Base-by-base conservation (phyloP, 2,797 vertebrate species). In the Sebastes jordani region DNA sequence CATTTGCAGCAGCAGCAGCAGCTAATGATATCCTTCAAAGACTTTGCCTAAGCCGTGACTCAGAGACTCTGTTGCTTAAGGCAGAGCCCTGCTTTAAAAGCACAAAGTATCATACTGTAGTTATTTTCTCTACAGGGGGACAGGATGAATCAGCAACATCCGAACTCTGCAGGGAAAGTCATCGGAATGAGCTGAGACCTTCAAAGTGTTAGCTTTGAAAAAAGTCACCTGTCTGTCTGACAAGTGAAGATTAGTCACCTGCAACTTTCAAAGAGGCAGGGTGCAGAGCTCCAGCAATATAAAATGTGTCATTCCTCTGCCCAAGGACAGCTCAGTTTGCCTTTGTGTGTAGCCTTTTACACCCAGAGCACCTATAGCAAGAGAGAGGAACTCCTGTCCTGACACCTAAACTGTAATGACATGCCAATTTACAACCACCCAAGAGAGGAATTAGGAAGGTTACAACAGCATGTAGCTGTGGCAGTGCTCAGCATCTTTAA, bases 111-210 rank as follows among this genome's bases (percentile, higher is more conserved):
- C 69, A 42, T 55, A 75, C 75, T 80, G 62, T 67, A 81, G 87
- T 84, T 91, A 84, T 83, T 89, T 88, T 92, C 81, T 83, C 90
- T 32, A 52, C 76, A 59, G 87, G 88, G 46, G 71, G 76, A 79
- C 79, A 62, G 71, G 73, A 93, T 92, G 86, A 89, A 89, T 90
- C 86, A 83, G 88, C 88, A 92, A 32, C 84, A 88, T 86, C 81
- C 81, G 63, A 89, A 86, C 86, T 65, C 78, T 70, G 86, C 71
- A 70, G 83, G 76, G 58, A 60, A 71, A 83, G 78, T 86, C 73
- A 74, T 63, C 65, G 66, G 76, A 80, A 85, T 56, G 77, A 84
- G 82, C 74, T 58, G 76, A 85, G 59, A 87, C 81, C 71, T 92
- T 91, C 71, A 89, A 90, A 90, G 84, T 85, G 84, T 86, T 85